Evolutionary conservation across 1,140 invertebrate species (phyloP).

Genomic region (Heliconius melpomene): DNA sequence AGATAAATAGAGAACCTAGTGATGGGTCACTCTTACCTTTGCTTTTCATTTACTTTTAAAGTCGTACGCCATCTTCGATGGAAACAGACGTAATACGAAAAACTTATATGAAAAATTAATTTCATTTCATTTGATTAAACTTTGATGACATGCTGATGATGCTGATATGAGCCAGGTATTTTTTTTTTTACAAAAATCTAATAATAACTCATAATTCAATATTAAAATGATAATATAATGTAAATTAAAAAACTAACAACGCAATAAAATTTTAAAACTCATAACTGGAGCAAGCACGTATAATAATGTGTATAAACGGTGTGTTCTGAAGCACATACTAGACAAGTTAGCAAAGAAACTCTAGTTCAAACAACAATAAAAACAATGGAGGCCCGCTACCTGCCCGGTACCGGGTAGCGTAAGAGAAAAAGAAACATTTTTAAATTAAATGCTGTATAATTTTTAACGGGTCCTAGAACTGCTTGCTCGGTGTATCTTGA

Average conservation of each 20-base stretch:
- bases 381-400: conserved; percentile 25
- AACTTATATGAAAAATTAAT: no score
- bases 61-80: no score
- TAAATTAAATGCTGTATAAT: conserved; percentile 27
- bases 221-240: not conserved
- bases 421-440: conserved; percentile 27
- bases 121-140: no score
- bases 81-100: no score
- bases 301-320: conserved; percentile 34
- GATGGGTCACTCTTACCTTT: no score
- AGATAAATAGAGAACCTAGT: no score
- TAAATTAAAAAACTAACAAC: not conserved
- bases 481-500: conserved; percentile 18
- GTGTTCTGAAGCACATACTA: conserved; percentile 27
- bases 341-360: conserved; percentile 31
- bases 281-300: conserved; percentile 8
- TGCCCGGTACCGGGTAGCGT: conserved; percentile 25
- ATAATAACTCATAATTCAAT: not conserved
- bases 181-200: no score
- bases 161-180: no score
- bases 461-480: conserved; percentile 18
- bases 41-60: no score
- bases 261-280: not conserved
- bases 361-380: conserved; percentile 35
- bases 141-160: no score